A percentile compares a stretch with the other conserved stretches of the same genome.
phyloP scores from a whole-genome alignment of 2,888 invertebrate genomes.

The Gibbula magus region DNA sequence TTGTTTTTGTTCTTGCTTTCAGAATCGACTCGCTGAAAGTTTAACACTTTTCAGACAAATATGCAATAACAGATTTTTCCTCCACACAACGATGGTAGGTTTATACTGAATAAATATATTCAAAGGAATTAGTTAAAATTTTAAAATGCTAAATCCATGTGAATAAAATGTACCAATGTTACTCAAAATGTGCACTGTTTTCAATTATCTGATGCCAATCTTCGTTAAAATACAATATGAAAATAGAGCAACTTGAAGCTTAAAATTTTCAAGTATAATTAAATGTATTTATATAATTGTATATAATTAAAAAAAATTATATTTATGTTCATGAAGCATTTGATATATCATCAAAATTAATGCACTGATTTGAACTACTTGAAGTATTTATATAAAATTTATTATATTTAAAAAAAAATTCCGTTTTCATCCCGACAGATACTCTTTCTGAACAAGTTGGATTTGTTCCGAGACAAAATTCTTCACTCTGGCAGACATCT shows the following conservation, averaged over 20 bases:
- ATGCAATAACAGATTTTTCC: slow-evolving; percentile 81
- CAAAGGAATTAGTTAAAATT: too few species aligned
- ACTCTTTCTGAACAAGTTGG: slow-evolving; percentile 81
- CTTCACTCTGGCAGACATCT: slow-evolving; percentile 81
- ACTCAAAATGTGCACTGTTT: too few species aligned
- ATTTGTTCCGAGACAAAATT: slow-evolving; percentile 82
- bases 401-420: background rate
- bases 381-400: background rate
- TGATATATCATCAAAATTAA: background rate
- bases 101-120: background rate
- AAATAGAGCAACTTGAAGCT: too few species aligned
- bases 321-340: too few species aligned
- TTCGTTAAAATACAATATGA: too few species aligned
- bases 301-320: too few species aligned
- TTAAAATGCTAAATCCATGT: too few species aligned
- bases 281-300: too few species aligned
- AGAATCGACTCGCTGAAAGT: slow-evolving; percentile 81
- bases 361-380: background rate
- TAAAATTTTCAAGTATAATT: too few species aligned
- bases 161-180: too few species aligned
- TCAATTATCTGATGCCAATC: too few species aligned
- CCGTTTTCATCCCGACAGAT: slow-evolving; percentile 69
- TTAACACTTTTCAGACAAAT: slow-evolving; percentile 81
- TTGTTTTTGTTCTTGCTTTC: slow-evolving; percentile 41
- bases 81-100: slow-evolving; percentile 80